A percentile compares a stretch with the other conserved stretches of the same genome.
phyloP scores from a whole-genome alignment of 2,113 vertebrate genomes.

The Aepyceros melampus region DNA sequence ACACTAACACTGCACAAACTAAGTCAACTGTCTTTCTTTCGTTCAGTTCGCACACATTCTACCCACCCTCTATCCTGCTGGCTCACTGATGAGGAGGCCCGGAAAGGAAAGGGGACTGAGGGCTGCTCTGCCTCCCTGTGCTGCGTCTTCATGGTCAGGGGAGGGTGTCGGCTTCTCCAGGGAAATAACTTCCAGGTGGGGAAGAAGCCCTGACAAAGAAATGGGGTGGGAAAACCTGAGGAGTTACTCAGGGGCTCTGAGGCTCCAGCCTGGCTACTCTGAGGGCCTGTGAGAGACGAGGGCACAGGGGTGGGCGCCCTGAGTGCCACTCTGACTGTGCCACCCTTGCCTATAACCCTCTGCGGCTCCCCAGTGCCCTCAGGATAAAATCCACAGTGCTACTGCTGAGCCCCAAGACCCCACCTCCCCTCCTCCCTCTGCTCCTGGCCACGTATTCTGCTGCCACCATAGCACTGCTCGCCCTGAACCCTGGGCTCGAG shows the following conservation, averaged over 20 bases:
- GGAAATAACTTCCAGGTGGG: neutral
- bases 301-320: neutral
- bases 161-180: neutral
- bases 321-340: neutral
- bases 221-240: neutral
- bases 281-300: neutral
- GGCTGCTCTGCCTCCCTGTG: neutral
- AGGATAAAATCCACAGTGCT: neutral
- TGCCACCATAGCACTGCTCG: neutral
- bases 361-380: neutral
- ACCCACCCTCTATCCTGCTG: neutral
- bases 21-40: neutral
- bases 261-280: neutral
- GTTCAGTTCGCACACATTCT: accelerated
- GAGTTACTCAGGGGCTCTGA: neutral
- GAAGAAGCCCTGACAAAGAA: neutral
- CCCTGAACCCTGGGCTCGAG: neutral
- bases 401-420: neutral
- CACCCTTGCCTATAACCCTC: neutral
- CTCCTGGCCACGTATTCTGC: neutral
- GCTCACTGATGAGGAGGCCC: neutral
- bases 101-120: neutral
- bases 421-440: neutral
- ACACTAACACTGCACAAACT: neutral
- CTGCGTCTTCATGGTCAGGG: neutral